Conservation (phyloP, 2,797 vertebrate genomes). For the Anableps anableps region DNA sequence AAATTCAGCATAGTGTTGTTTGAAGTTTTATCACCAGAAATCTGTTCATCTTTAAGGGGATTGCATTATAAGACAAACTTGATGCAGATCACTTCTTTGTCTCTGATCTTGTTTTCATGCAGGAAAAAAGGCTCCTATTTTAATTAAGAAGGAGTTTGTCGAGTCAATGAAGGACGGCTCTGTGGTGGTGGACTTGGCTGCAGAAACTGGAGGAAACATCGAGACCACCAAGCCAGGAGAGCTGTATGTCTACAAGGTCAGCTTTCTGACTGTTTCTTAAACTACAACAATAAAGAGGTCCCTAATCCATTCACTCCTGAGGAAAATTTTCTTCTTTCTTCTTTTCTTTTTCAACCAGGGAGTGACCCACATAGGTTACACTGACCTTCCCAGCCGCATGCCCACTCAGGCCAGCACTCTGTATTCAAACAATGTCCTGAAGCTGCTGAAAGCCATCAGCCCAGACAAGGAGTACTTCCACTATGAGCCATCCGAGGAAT, state of each 20-base stretch:
- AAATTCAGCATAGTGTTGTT: neutral
- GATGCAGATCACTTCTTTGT: neutral
- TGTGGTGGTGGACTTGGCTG: conserved; percentile 79
- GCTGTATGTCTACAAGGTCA: conserved; percentile 71
- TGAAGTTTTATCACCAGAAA: too few species aligned
- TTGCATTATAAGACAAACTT: neutral
- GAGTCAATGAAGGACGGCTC: conserved; percentile 77
- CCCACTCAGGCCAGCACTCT: conserved; percentile 87
- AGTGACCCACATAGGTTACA: conserved; percentile 86
- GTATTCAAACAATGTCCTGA: conserved; percentile 89
- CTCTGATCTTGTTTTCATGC: conserved; percentile 6
- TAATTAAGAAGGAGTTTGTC: conserved; percentile 78
- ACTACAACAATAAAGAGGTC: neutral
- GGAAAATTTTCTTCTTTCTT: too few species aligned
- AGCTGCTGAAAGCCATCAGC: conserved; percentile 88
- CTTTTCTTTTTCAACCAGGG: conserved; percentile 73
- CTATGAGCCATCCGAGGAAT: conserved; percentile 83
- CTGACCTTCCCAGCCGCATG: conserved; percentile 87
- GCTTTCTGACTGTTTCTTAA: neutral
- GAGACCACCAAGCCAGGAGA: conserved; percentile 77
- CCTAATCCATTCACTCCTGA: neutral
- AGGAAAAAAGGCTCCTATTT: conserved; percentile 72
- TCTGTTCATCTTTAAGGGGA: too few species aligned
- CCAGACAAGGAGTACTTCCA: conserved; percentile 87
- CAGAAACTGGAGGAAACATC: conserved; percentile 80